A percentile compares a stretch with the other conserved stretches of the same genome.
Evolutionary conservation across 2,888 invertebrate genomes (phyloP).

Genomic region (Melieria crassipennis): DNA sequence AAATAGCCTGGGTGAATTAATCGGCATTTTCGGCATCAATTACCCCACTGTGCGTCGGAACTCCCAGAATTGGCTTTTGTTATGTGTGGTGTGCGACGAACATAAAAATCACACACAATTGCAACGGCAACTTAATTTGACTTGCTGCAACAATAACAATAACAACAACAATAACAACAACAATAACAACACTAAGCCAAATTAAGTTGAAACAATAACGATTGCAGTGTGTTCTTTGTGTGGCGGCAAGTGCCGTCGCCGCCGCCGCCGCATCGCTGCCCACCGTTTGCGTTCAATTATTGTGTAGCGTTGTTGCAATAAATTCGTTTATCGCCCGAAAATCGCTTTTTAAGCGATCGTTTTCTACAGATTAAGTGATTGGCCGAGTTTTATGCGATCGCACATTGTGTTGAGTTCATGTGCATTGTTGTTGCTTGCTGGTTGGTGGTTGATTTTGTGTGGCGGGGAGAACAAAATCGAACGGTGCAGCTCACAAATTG

Average conservation of each 20-base stretch:
- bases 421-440: no score
- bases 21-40: no score
- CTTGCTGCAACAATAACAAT: conserved; percentile 2
- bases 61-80: conserved; percentile 23
- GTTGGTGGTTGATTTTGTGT: no score
- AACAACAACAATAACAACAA: not conserved
- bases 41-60: no score
- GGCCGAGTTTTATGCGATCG: no score
- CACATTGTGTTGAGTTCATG: no score
- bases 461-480: no score
- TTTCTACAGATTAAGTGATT: conserved; percentile 45
- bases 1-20: no score
- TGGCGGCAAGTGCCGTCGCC: not conserved
- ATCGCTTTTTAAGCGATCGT: conserved; percentile 58
- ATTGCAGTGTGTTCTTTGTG: conserved; percentile 11
- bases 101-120: not conserved
- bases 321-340: conserved; percentile 64
- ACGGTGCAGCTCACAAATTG: conserved; percentile 54
- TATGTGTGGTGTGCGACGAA: no score
- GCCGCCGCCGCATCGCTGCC: conserved; percentile 6
- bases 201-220: conserved; percentile 49
- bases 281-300: conserved; percentile 52
- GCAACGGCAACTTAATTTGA: not conserved
- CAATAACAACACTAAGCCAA: no score
- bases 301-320: conserved; percentile 61